These are phyloP conservation scores for Podarcis muralis DNA, from an alignment of 2,113 vertebrate genomes.

Conservation along the genomic window DNA sequence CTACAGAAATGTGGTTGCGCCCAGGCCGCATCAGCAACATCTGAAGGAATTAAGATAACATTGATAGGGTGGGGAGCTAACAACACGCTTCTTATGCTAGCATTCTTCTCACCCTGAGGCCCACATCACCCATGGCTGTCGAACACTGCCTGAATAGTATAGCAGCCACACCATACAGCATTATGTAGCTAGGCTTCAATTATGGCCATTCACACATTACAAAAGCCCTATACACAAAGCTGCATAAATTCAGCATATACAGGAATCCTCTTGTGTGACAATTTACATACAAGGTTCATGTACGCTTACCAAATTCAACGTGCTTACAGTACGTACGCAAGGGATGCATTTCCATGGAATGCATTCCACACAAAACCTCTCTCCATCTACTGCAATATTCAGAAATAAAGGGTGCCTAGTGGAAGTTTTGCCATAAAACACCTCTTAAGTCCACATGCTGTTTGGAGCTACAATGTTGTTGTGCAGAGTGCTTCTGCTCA, in stretches of 20 bases:
- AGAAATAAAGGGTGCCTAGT: too few relatives aligned
- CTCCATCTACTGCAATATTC: too few relatives aligned
- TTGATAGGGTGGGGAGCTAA: not conserved
- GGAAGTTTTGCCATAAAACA: too few relatives aligned
- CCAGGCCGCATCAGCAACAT: not conserved
- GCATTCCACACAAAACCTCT: too few relatives aligned
- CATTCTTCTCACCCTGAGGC: too few relatives aligned
- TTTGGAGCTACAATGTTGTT: too few relatives aligned
- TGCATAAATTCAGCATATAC: not conserved
- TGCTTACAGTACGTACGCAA: too few relatives aligned
- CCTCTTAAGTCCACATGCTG: too few relatives aligned
- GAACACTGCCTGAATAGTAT: not conserved
- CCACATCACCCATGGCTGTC: not conserved
- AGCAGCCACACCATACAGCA: not conserved
- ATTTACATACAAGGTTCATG: too few relatives aligned
- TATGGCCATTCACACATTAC: not conserved
- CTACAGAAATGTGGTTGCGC: not conserved
- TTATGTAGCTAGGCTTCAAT: not conserved
- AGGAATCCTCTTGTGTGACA: not conserved
- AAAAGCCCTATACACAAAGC: not conserved
- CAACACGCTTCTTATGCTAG: not conserved
- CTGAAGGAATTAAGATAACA: not conserved
- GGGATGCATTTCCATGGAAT: too few relatives aligned
- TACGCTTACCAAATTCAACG: too few relatives aligned
- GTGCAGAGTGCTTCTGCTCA: too few relatives aligned